Conservation (phyloP, 2,888 invertebrate species). For the Abrostola triplasia region DNA sequence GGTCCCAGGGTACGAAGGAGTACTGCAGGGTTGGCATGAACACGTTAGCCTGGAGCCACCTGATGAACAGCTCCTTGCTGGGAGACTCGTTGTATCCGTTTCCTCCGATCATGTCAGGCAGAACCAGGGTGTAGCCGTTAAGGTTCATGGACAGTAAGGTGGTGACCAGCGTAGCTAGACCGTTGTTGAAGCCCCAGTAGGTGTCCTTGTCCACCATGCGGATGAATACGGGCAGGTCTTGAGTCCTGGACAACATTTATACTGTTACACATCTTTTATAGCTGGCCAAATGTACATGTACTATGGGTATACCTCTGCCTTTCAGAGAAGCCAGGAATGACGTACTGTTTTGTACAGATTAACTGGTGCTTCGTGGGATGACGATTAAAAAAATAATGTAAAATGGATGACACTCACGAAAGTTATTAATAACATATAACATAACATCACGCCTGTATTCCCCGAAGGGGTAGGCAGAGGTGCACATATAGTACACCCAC, state of each 20-base stretch:
- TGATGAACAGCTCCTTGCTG: conserved; percentile 90
- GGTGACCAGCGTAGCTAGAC: conserved; percentile 91
- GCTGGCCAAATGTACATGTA: too few relatives aligned
- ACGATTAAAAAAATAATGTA: too few relatives aligned
- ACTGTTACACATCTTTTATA: too few relatives aligned
- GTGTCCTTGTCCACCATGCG: conserved; percentile 94
- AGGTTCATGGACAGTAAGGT: conserved; percentile 90
- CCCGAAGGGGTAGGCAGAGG: too few relatives aligned
- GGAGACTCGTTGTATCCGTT: conserved; percentile 89
- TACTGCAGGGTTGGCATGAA: conserved; percentile 95
- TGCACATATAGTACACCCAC: too few relatives aligned
- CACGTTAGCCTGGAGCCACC: conserved; percentile 93
- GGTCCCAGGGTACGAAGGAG: conserved; percentile 94
- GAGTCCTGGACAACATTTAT: conserved; percentile 84
- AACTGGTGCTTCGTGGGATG: too few relatives aligned
- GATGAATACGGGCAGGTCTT: conserved; percentile 91
- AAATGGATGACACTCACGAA: too few relatives aligned
- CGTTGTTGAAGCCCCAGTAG: conserved; percentile 90
- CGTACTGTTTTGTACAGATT: too few relatives aligned
- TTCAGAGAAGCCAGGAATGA: too few relatives aligned
- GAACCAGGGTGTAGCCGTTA: conserved; percentile 91
- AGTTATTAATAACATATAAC: too few relatives aligned
- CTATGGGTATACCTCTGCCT: too few relatives aligned
- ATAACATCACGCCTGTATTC: too few relatives aligned
- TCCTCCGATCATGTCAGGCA: conserved; percentile 94